A percentile compares a stretch with the other conserved stretches of the same genome.
phyloP scores from a whole-genome alignment of 1,140 invertebrate genomes.

The Eupristina koningsbergeri region DNA sequence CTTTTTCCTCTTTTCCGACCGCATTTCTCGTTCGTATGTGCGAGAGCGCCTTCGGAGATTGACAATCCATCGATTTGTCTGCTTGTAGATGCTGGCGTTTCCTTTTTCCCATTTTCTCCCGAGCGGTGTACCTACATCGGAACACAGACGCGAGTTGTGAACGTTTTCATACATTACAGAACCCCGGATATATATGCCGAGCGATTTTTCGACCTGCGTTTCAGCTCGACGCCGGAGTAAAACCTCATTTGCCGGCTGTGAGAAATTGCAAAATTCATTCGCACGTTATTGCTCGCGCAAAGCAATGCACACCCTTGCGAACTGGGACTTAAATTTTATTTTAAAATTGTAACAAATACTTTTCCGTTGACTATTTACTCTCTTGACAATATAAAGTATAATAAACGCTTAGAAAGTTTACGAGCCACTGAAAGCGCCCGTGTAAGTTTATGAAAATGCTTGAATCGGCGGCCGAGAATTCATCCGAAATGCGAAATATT shows the following conservation, averaged over 20 bases:
- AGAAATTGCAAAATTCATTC: constrained; percentile 30
- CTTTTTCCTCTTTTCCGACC: not conserved
- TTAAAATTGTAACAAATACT: not conserved
- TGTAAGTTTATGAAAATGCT: not conserved
- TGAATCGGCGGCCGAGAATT: no score
- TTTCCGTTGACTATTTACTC: not conserved
- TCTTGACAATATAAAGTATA: not conserved
- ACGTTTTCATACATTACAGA: not conserved
- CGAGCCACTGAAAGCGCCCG: not conserved
- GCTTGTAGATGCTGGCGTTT: not conserved
- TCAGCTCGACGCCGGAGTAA: not conserved
- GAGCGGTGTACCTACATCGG: not conserved
- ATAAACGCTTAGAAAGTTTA: not conserved
- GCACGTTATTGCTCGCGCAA: constrained; percentile 3
- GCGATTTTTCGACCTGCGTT: constrained; percentile 9
- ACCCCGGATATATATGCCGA: not conserved
- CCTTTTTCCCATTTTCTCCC: not conserved
- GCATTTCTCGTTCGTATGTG: not conserved
- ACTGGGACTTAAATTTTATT: not conserved
- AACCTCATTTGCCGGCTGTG: not conserved
- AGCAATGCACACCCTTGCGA: not conserved
- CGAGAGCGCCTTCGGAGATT: constrained; percentile 11
- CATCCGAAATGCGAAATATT: not conserved
- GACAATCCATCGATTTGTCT: constrained; percentile 16
- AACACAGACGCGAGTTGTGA: not conserved